Percentiles rank a stretch among this genome's conserved stretches.
These are phyloP conservation scores for Phenganax stokvisi DNA, from an alignment of 92 coral and sea anemone genomes.

Conservation along the genomic window DNA sequence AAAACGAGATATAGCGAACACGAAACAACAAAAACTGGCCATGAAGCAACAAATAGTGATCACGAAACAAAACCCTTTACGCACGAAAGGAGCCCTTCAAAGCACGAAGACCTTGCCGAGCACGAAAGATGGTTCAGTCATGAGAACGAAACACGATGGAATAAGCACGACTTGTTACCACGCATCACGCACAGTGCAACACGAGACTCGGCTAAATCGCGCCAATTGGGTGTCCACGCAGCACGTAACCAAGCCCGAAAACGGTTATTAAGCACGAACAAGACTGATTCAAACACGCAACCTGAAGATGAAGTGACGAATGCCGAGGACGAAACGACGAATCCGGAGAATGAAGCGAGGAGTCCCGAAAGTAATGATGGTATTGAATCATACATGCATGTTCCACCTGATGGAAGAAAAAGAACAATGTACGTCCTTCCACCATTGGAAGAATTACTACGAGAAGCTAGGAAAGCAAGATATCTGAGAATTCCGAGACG, in stretches of 20 bases:
- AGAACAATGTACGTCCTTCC: slow-evolving; percentile 83
- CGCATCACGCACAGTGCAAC: not conserved
- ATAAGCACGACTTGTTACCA: slow-evolving; percentile 16
- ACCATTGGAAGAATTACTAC: slow-evolving; percentile 65
- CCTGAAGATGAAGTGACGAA: slow-evolving; percentile 27
- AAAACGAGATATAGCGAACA: not conserved
- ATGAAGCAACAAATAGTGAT: not conserved
- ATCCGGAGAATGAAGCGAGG: too few species aligned
- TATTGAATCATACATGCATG: slow-evolving; percentile 67
- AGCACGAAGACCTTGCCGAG: not conserved
- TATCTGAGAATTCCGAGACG: slow-evolving; percentile 73
- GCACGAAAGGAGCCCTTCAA: too few species aligned
- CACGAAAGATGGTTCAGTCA: not conserved
- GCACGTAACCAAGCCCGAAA: slow-evolving; percentile 36
- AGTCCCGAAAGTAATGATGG: slow-evolving; percentile 45
- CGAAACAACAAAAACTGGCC: not conserved
- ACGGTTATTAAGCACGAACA: slow-evolving; percentile 12
- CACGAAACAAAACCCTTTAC: not conserved
- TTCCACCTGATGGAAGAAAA: slow-evolving; percentile 96
- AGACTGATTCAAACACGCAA: slow-evolving; percentile 15
- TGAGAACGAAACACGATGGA: not conserved
- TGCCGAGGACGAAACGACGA: too few species aligned
- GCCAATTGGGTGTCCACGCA: slow-evolving; percentile 23
- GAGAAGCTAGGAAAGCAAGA: slow-evolving; percentile 91
- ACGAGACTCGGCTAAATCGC: not conserved